Conservation (phyloP, 1,140 invertebrate species). For the Lepidurus packardi region DNA sequence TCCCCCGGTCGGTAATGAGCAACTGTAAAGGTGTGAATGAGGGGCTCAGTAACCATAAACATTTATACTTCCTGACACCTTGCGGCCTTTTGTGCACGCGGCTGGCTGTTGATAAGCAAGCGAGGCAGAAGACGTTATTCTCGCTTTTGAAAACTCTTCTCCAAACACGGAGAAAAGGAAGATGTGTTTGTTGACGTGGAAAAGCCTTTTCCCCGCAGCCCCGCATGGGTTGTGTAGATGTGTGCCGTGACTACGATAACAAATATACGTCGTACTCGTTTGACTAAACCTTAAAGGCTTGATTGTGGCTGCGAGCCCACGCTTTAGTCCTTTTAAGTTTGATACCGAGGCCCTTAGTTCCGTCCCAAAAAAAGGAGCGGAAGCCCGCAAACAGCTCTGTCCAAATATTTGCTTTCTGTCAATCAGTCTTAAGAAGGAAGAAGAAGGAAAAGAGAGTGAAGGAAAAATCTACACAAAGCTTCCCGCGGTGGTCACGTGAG, state of each 20-base stretch:
- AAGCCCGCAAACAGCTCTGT: background rate
- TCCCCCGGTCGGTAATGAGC: background rate
- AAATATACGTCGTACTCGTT: background rate
- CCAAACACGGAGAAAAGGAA: background rate
- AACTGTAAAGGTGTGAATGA: background rate
- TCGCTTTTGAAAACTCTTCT: background rate
- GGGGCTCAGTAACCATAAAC: background rate
- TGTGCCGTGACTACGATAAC: background rate
- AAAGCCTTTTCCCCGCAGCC: background rate
- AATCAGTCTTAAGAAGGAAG: background rate
- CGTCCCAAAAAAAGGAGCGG: background rate
- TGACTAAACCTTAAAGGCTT: background rate
- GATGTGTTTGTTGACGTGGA: constrained; percentile 4
- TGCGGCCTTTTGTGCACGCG: background rate
- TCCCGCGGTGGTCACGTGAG: too few relatives aligned
- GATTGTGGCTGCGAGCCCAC: background rate
- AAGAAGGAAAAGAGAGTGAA: too few relatives aligned
- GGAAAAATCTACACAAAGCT: too few relatives aligned
- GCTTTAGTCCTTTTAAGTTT: background rate
- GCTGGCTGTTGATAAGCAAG: background rate
- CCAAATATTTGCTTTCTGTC: constrained; percentile 12
- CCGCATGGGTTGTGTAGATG: background rate
- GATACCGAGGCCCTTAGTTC: background rate
- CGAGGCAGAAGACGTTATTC: background rate
- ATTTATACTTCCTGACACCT: background rate